Evolutionary conservation across 1,140 invertebrate genomes (phyloP).

Genomic region (Homarus americanus): DNA sequence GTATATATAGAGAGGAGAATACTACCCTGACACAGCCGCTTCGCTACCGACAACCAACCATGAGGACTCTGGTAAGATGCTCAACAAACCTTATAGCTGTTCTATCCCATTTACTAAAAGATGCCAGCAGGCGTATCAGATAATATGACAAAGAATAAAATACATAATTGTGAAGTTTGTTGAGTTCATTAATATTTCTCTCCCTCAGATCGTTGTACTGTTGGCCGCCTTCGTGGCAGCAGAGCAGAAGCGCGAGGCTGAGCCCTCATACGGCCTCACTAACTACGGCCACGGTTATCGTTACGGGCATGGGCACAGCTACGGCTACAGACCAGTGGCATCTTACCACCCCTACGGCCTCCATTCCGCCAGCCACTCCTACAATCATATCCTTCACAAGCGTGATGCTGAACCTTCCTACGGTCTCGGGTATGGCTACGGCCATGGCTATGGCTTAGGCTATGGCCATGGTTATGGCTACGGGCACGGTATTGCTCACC

Average conservation of each 20-base stretch:
- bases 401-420: not conserved
- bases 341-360: not conserved
- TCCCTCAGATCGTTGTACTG: not conserved
- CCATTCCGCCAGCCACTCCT: too few species aligned
- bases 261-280: not conserved
- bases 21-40: too few species aligned
- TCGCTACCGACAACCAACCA: not conserved
- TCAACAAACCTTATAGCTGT: too few species aligned
- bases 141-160: too few species aligned
- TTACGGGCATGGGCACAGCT: not conserved
- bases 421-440: not conserved
- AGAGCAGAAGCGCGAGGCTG: not conserved
- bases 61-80: not conserved
- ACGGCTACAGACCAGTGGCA: not conserved
- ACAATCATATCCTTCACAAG: not conserved
- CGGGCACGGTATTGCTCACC: not conserved
- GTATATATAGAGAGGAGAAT: too few species aligned
- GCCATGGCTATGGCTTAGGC: too few species aligned
- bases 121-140: too few species aligned
- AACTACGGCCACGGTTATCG: not conserved
- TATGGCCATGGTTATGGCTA: too few species aligned
- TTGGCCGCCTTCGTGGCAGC: not conserved
- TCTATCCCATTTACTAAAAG: too few species aligned
- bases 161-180: too few species aligned
- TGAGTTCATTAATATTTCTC: too few species aligned